Percentiles rank a stretch among this genome's conserved stretches.
phyloP scores from a whole-genome alignment of 2,113 vertebrate species.

The Colossoma macropomum region DNA sequence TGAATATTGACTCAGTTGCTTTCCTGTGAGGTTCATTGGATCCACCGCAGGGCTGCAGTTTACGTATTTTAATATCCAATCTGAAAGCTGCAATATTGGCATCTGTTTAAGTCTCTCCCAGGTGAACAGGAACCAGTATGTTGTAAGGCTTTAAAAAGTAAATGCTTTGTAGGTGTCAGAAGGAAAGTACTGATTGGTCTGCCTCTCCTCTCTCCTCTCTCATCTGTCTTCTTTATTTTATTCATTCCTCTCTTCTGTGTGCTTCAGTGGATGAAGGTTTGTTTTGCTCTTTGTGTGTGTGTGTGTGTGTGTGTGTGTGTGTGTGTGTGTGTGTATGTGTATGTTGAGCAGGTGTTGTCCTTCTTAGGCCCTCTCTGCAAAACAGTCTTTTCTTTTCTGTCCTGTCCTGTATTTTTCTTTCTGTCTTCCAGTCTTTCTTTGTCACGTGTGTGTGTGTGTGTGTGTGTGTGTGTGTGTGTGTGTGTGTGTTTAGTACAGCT shows the following conservation, averaged over 20 bases:
- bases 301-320: conserved; percentile 25
- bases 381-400: not conserved
- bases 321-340: conserved; percentile 10
- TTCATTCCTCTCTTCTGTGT: not conserved
- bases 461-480: no score
- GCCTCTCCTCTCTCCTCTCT: not conserved
- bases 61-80: conserved; percentile 17
- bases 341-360: not conserved
- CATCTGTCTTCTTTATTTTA: not conserved
- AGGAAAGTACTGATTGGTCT: conserved; percentile 10
- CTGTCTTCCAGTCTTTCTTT: not conserved
- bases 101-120: conserved; percentile 16
- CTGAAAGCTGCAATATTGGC: conserved; percentile 22
- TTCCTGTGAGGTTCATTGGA: not conserved
- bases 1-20: not conserved
- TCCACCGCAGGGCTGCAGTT: not conserved
- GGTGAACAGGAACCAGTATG: conserved; percentile 6
- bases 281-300: conserved; percentile 24
- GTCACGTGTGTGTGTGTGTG: not conserved
- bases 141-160: not conserved
- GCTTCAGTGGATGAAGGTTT: conserved; percentile 12
- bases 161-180: conserved; percentile 2
- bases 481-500: not conserved
- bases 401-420: not conserved
- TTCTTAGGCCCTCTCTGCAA: not conserved